phyloP scores from a whole-genome alignment of 2,888 invertebrate genomes.

The Kuschelorhynchus macadamiae region DNA sequence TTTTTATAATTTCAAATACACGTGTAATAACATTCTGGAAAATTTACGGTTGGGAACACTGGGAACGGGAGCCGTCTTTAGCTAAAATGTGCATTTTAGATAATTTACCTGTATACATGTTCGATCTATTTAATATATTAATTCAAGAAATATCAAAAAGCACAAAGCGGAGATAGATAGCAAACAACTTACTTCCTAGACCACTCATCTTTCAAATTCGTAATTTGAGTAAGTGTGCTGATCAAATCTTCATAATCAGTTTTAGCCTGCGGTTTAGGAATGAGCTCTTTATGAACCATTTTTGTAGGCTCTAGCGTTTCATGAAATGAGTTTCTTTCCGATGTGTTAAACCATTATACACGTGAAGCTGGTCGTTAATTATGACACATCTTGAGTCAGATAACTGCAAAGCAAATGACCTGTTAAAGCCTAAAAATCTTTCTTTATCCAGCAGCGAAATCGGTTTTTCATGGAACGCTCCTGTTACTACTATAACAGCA shows the following conservation, averaged over 20 bases:
- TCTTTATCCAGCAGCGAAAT: conserved; percentile 66
- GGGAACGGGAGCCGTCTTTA: no score
- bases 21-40: no score
- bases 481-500: conserved; percentile 75
- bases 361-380: conserved; percentile 77
- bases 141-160: no score
- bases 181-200: conserved; percentile 63
- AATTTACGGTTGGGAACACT: no score
- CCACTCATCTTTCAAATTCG: conserved; percentile 63
- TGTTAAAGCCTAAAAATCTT: conserved; percentile 71
- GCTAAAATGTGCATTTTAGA: no score
- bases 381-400: conserved; percentile 75
- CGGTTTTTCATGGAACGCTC: conserved; percentile 76
- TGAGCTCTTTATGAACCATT: conserved; percentile 4
- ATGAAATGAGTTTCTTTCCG: conserved; percentile 28
- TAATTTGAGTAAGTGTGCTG: conserved; percentile 58
- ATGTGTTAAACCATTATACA: conserved; percentile 68
- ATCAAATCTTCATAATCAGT: conserved; percentile 60
- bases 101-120: no score
- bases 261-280: conserved; percentile 53
- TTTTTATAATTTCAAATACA: no score
- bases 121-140: no score
- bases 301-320: conserved; percentile 8
- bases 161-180: no score
- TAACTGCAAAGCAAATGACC: conserved; percentile 73